A percentile compares a stretch with the other conserved stretches of the same genome.
Evolutionary conservation across 2,888 invertebrate genomes (phyloP).

Genomic region (Rotaria macrura): DNA sequence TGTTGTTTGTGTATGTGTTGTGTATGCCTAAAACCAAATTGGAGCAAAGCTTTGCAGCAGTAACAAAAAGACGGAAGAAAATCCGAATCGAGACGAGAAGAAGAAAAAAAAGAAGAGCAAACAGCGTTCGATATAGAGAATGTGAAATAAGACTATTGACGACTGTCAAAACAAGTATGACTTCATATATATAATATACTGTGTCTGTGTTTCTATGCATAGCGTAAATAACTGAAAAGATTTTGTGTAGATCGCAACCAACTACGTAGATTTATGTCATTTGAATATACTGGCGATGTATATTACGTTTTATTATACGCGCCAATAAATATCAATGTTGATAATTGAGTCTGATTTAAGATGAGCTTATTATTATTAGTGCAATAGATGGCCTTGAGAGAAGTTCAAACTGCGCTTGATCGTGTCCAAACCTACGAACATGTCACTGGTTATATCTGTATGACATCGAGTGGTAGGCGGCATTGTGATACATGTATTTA

Average conservation of each 20-base stretch:
- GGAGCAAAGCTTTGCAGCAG: background rate
- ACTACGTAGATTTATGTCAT: background rate
- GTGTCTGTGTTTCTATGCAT: background rate
- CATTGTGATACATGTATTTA: background rate
- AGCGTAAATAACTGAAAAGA: background rate
- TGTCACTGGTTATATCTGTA: background rate
- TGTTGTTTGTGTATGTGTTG: background rate
- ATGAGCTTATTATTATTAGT: background rate
- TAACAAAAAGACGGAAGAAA: background rate
- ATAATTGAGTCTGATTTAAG: background rate
- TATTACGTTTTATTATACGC: background rate
- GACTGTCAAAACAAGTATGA: background rate
- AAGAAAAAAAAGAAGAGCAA: background rate
- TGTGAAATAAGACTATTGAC: background rate
- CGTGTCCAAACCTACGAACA: background rate
- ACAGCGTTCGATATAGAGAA: background rate
- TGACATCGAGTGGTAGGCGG: background rate
- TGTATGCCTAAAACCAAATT: background rate
- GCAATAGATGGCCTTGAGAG: background rate
- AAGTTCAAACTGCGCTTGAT: background rate
- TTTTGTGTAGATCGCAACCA: background rate
- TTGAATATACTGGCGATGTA: background rate
- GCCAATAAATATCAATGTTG: background rate
- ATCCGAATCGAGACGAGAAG: background rate
- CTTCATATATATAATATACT: background rate